Evolutionary conservation across 2,113 vertebrate species (phyloP).

Genomic region (Passer montanus): DNA sequence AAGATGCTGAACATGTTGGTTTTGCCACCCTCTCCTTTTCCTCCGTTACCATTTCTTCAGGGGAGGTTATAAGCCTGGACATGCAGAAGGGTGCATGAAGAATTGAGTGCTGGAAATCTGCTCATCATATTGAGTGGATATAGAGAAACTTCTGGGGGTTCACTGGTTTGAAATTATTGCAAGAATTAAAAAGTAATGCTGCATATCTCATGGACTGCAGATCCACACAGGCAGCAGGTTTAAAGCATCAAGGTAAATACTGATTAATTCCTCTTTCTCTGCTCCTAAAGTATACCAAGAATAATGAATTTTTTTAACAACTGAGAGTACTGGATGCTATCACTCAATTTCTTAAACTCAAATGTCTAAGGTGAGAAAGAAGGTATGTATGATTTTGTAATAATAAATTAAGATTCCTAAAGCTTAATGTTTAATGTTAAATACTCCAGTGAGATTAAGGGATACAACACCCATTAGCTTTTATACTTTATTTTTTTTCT

Average conservation of each 20-base stretch:
- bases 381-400: neutral
- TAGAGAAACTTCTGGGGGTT: neutral
- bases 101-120: neutral
- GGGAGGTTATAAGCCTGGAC: neutral
- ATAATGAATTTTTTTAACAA: neutral
- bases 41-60: neutral
- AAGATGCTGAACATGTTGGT: neutral
- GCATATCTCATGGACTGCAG: neutral
- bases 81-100: neutral
- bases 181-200: neutral
- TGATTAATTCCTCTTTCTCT: neutral
- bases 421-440: neutral
- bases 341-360: neutral
- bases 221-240: neutral
- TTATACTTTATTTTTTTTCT: neutral
- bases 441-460: neutral
- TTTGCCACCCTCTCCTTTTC: neutral
- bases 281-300: neutral
- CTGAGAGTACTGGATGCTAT: neutral
- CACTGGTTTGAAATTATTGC: neutral
- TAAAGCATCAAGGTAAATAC: neutral
- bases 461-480: neutral
- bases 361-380: neutral
- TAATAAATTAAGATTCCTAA: neutral
- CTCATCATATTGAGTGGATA: neutral